Conservation (phyloP, 2,797 vertebrate genomes). For the Capromys pilorides region DNA sequence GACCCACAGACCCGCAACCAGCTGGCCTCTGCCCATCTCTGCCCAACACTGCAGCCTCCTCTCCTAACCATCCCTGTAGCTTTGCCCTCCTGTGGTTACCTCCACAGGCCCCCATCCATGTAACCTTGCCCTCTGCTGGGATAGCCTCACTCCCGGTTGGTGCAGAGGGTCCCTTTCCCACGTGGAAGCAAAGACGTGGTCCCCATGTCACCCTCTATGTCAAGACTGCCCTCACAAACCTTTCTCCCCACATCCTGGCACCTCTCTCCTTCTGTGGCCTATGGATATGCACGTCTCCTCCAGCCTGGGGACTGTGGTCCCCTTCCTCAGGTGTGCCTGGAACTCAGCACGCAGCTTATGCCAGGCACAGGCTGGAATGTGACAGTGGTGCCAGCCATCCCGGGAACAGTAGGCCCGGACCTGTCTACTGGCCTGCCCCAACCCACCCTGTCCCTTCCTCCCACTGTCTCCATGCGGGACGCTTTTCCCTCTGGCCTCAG, state of each 20-base stretch:
- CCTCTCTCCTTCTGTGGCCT: not conserved
- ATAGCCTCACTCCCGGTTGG: not conserved
- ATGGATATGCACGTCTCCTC: not conserved
- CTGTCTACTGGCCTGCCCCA: not conserved
- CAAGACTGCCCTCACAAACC: not conserved
- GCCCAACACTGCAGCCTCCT: not conserved
- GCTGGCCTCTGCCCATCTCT: not conserved
- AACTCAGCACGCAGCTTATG: not conserved
- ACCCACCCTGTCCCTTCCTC: not conserved
- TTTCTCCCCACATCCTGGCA: not conserved
- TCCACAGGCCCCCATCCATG: not conserved
- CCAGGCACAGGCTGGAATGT: not conserved
- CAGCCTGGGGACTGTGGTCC: not conserved
- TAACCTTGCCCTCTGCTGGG: not conserved
- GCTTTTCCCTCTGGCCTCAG: not conserved
- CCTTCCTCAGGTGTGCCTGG: not conserved
- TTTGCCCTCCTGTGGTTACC: not conserved
- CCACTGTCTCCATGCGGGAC: not conserved
- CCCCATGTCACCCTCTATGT: not conserved
- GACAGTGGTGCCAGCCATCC: not conserved
- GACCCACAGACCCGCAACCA: not conserved
- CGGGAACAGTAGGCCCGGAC: fast-evolving
- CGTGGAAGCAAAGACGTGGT: not conserved
- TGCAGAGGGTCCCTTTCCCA: no score
- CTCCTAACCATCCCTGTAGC: not conserved